phyloP scores from a whole-genome alignment of 2,113 vertebrate genomes.

The Oreochromis spilurus region DNA sequence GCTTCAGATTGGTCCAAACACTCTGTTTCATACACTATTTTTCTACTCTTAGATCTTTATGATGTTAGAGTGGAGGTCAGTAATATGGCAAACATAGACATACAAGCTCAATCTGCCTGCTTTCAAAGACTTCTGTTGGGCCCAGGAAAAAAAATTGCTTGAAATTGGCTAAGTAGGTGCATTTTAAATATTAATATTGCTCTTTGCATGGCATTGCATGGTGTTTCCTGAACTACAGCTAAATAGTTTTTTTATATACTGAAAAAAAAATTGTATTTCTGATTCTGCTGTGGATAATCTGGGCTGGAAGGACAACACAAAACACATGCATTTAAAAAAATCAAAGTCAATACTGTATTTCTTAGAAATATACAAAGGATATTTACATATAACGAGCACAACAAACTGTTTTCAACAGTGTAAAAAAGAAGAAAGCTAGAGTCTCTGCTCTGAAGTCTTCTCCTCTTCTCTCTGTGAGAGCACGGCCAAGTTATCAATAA shows the following conservation, averaged over 20 bases:
- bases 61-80: neutral
- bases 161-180: neutral
- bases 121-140: neutral
- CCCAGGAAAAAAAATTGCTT: too few species aligned
- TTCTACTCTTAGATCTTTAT: neutral
- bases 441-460: neutral
- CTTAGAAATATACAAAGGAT: conserved; percentile 90
- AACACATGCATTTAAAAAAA: conserved; percentile 55
- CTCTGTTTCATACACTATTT: neutral
- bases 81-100: neutral
- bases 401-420: conserved; percentile 2
- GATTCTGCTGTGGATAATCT: neutral
- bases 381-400: conserved; percentile 82
- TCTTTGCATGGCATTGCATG: neutral
- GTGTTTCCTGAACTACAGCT: neutral
- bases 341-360: conserved; percentile 79
- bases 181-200: neutral
- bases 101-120: neutral
- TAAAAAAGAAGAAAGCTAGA: conserved; percentile 34
- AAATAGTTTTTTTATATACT: neutral
- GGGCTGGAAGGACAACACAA: conserved; percentile 13
- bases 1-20: neutral
- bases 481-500: neutral
- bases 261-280: neutral
- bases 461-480: neutral